Evolutionary conservation across 2,113 vertebrate species (phyloP).

Genomic region (Spea bombifrons): DNA sequence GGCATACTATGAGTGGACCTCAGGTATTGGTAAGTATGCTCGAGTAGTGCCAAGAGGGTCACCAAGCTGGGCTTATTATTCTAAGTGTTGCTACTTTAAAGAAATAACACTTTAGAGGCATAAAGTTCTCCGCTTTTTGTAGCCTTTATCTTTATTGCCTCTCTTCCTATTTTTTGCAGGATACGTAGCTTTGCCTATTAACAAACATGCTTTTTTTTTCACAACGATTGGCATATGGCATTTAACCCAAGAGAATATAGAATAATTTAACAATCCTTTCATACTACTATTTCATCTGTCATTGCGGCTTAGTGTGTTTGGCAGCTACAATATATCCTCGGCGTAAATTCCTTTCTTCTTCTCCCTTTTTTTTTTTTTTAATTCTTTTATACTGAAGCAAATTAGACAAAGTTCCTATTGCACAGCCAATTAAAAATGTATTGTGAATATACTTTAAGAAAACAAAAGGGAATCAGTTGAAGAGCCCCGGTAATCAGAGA

Average conservation of each 20-base stretch:
- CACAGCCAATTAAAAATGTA: slow-evolving; percentile 47
- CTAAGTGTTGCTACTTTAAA: not conserved
- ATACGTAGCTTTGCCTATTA: slow-evolving; percentile 22
- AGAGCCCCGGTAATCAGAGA: slow-evolving; percentile 36
- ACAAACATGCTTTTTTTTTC: slow-evolving; percentile 1
- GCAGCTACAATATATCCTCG: slow-evolving; percentile 33
- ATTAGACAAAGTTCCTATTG: slow-evolving; percentile 40
- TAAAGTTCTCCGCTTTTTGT: not conserved
- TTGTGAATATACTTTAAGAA: slow-evolving; percentile 38
- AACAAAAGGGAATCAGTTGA: slow-evolving; percentile 45
- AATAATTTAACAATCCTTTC: slow-evolving; percentile 34
- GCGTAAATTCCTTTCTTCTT: slow-evolving; percentile 23
- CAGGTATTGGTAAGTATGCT: too few species aligned
- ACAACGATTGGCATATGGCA: slow-evolving; percentile 29
- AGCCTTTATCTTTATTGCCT: slow-evolving; percentile 13
- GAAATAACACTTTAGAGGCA: not conserved
- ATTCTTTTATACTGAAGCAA: slow-evolving; percentile 26
- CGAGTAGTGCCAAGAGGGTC: too few species aligned
- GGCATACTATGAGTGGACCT: too few species aligned
- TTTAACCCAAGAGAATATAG: slow-evolving; percentile 29
- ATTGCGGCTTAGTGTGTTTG: slow-evolving; percentile 17
- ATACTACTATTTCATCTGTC: slow-evolving; percentile 19
- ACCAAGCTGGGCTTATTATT: too few species aligned
- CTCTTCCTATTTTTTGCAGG: not conserved
- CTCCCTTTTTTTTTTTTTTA: slow-evolving; percentile 6